Evolutionary conservation across 2,113 vertebrate species (phyloP), one percentile per base, ranked within the genome.

Genomic region (Crotophaga sulcirostris): DNA sequence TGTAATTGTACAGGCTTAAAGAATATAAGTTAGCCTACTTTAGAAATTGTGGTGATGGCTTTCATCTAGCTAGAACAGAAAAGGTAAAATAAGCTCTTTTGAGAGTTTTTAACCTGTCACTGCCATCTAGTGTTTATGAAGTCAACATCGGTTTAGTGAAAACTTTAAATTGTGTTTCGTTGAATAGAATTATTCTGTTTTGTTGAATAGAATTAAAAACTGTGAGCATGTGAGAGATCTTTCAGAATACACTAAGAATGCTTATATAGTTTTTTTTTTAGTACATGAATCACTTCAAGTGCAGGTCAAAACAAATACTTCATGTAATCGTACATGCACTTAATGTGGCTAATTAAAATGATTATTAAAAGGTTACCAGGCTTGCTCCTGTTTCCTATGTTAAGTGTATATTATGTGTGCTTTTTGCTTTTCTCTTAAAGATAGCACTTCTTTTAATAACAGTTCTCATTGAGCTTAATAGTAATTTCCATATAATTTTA

Each of bases 51-150:
- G 6, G 19, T 49, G 16, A n/a, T 70, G 59, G 29, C 44, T 86
- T 83, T 85, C 29, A 17, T 55, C 25, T 75, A 74, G 38, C 64
- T 80, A 20, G 34, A 9, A 63, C 49, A 44, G 21, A 90, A 40
- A 84, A 79, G 54, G 25, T 38, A 40, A 47, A 47, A 55, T 38
- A 36, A 49, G 21, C 4, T 63, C 18, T 36, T 20, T 78, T 58
- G n/a, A 58, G 19, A 0, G 16, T 94, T 92, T 81, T 87, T 93
- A 84, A 76, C 90, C 66, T 91, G 49, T 83, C 94, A 64, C 96
- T 98, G 98, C 98, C 98, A 97, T 83, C 98, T 98, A 97, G 97
- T 3, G 98, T 92, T 64, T 44, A 3, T 69, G 54, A 91, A 66
- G 54, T 64, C 92, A 84, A 5, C 9, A 21, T 60, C 0, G 0